Evolutionary conservation across 2,113 vertebrate genomes (phyloP).

Genomic region (Lates calcarifer): DNA sequence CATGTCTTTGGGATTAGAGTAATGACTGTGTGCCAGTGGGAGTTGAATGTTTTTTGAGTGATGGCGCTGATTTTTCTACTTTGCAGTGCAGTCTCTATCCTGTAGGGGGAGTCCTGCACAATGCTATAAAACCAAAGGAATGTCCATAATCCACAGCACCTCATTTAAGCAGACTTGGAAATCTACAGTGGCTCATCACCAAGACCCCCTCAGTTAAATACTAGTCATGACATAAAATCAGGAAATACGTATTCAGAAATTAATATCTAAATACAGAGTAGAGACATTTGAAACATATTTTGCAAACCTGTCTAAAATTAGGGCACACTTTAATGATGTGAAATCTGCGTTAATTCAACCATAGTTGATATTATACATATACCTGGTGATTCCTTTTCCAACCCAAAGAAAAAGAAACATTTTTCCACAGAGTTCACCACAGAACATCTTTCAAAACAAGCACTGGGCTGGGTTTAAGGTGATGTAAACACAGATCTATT

Average conservation of each 20-base stretch:
- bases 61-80: background rate
- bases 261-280: slow-evolving; percentile 5
- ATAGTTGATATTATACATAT: slow-evolving; percentile 60
- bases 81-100: slow-evolving; percentile 51
- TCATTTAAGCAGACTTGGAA: background rate
- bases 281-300: slow-evolving; percentile 21
- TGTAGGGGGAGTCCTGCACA: slow-evolving; percentile 75
- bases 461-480: slow-evolving; percentile 74
- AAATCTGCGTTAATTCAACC: slow-evolving; percentile 48
- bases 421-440: slow-evolving; percentile 76
- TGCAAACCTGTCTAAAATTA: slow-evolving; percentile 41
- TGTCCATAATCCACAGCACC: background rate
- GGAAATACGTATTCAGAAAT: slow-evolving; percentile 9
- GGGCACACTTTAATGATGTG: slow-evolving; percentile 9
- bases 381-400: slow-evolving; percentile 76
- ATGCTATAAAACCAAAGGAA: slow-evolving; percentile 43
- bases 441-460: slow-evolving; percentile 85
- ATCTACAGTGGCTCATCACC: slow-evolving; percentile 28
- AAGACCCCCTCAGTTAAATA: slow-evolving; percentile 11
- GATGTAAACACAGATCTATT: slow-evolving; percentile 85
- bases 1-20: background rate
- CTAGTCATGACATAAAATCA: slow-evolving; percentile 12
- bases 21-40: background rate
- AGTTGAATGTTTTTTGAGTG: background rate
- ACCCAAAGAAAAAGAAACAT: slow-evolving; percentile 73